Evolutionary conservation across 2,113 vertebrate genomes (phyloP).

Genomic region (Martes martes): DNA sequence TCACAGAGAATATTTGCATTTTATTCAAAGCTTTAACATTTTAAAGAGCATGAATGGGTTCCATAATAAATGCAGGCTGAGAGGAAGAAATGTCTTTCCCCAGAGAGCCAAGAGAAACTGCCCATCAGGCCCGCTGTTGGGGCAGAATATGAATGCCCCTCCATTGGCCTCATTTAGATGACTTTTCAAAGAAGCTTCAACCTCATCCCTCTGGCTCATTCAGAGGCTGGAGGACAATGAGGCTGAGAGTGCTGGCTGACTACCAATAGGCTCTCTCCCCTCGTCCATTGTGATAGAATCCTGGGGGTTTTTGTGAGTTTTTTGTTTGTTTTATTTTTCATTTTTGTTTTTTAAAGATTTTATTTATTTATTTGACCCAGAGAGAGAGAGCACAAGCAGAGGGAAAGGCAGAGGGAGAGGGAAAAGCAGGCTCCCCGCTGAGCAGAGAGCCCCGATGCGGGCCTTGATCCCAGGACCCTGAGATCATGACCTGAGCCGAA

Average conservation of each 20-base stretch:
- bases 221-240: neutral
- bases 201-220: neutral
- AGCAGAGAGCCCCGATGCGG: accelerated
- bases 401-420: too few species aligned
- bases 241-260: neutral
- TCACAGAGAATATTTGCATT: neutral
- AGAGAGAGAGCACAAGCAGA: too few species aligned
- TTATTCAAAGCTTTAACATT: neutral
- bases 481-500: too few species aligned
- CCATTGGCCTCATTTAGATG: neutral
- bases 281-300: neutral
- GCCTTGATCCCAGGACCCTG: too few species aligned
- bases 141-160: neutral
- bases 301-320: neutral
- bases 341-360: neutral
- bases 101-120: neutral
- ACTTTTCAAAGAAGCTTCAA: neutral
- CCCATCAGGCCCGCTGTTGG: neutral
- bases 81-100: neutral
- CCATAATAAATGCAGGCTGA: neutral
- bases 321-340: neutral
- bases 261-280: neutral
- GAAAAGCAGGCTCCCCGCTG: too few species aligned
- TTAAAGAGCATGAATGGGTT: neutral
- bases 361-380: too few species aligned